Evolutionary conservation across 2,797 vertebrate species (phyloP).

Genomic region (Simalia tracyae): DNA sequence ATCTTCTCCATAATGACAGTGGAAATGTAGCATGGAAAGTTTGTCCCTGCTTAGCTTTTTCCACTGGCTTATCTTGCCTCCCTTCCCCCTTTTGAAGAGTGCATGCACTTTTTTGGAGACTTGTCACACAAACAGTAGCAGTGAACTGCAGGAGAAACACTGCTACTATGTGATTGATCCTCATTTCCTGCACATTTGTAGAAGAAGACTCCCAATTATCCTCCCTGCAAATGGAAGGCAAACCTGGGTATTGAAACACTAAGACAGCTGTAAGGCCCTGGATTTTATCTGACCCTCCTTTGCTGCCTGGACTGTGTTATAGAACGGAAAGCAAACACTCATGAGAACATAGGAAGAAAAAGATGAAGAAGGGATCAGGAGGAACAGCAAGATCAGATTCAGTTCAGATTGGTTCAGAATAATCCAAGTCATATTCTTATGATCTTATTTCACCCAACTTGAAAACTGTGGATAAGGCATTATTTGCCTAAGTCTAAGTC

Average conservation of each 20-base stretch:
- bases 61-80: not conserved
- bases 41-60: not conserved
- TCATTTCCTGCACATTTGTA: too few species aligned
- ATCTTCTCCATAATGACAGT: not conserved
- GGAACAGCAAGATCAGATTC: not conserved
- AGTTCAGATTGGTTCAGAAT: not conserved
- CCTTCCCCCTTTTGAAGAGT: not conserved
- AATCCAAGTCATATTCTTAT: not conserved
- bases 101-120: not conserved
- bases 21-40: not conserved
- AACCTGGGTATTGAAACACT: too few species aligned
- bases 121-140: too few species aligned
- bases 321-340: not conserved
- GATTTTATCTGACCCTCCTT: not conserved
- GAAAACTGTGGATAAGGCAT: not conserved
- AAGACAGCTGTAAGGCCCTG: too few species aligned
- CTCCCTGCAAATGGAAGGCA: too few species aligned
- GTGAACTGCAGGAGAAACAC: too few species aligned
- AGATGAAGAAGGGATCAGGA: not conserved
- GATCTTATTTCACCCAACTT: not conserved
- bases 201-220: too few species aligned
- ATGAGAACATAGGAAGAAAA: not conserved
- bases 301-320: not conserved
- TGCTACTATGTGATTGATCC: too few species aligned
- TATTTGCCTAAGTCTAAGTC: not conserved